A percentile compares a stretch with the other conserved stretches of the same genome.
These are phyloP conservation scores for Drosophila pseudotalamancana DNA, from an alignment of 2,888 invertebrate species.

Conservation along the genomic window DNA sequence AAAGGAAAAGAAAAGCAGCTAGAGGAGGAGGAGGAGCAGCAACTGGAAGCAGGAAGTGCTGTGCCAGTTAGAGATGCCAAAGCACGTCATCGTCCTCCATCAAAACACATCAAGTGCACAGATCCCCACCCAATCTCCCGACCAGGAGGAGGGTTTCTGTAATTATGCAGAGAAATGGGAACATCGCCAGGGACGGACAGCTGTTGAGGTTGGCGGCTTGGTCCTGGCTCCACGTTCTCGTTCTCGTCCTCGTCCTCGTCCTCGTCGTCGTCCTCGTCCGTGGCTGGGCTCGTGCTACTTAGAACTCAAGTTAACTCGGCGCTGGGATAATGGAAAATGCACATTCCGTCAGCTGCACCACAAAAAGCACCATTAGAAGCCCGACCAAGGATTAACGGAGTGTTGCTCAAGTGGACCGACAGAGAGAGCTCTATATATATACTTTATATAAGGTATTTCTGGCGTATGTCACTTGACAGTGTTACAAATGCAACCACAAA, in stretches of 20 bases:
- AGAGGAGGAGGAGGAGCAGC: neutral
- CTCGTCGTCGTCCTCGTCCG: no score
- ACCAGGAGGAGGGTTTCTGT: conserved; percentile 10
- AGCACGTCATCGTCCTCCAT: conserved; percentile 53
- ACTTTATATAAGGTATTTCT: conserved; percentile 32
- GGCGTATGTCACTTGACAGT: conserved; percentile 42
- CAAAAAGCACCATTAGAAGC: conserved; percentile 69
- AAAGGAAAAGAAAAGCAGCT: no score
- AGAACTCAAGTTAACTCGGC: conserved; percentile 49
- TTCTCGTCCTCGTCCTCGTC: no score
- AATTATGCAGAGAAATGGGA: conserved; percentile 72
- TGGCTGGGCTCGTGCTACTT: conserved; percentile 61
- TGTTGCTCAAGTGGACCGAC: conserved; percentile 48
- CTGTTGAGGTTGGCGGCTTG: conserved; percentile 1
- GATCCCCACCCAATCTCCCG: neutral
- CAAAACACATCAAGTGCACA: conserved; percentile 36
- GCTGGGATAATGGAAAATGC: conserved; percentile 67
- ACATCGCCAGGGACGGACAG: conserved; percentile 36
- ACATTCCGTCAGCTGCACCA: conserved; percentile 66
- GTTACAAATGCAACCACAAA: conserved; percentile 34
- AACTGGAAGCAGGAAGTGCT: conserved; percentile 64
- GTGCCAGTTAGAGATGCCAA: conserved; percentile 73
- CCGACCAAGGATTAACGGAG: conserved; percentile 63
- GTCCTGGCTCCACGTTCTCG: no score
- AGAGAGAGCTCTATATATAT: conserved; percentile 17